Evolutionary conservation across 1,140 invertebrate species (phyloP).

Genomic region (Bombus confusus): DNA sequence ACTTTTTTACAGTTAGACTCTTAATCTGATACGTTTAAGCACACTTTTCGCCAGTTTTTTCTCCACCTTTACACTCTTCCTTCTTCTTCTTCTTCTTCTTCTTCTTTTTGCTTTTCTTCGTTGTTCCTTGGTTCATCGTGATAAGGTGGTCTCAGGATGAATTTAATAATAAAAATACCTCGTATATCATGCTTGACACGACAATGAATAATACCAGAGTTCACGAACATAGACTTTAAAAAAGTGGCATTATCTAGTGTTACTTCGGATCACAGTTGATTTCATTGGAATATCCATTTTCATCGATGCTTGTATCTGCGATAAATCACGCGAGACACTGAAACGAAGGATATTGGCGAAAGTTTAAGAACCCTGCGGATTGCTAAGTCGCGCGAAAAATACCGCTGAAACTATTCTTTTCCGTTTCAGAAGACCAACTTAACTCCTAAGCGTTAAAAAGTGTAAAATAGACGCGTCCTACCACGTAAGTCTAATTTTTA

Average conservation of each 20-base stretch:
- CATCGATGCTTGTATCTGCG: conserved; percentile 6
- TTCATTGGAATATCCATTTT: conserved; percentile 21
- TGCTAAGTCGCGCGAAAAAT: neutral
- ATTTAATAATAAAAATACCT: neutral
- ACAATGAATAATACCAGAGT: neutral
- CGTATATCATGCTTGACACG: conserved; percentile 23
- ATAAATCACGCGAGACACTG: conserved; percentile 16
- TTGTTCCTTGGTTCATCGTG: no score
- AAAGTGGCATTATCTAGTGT: neutral
- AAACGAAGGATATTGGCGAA: neutral
- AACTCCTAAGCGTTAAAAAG: no score
- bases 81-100: no score
- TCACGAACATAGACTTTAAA: neutral
- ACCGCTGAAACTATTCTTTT: neutral
- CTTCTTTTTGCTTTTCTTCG: no score
- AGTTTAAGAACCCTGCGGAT: neutral
- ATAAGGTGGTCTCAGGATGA: neutral
- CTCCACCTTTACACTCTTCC: neutral
- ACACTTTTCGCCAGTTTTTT: neutral
- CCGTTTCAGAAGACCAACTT: neutral
- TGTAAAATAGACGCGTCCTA: no score
- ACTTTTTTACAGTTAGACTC: neutral
- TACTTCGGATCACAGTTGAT: neutral
- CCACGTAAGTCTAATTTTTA: no score
- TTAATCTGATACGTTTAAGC: neutral